These are phyloP conservation scores for Pectinophora gossypiella DNA, from an alignment of 1,140 invertebrate species.

Conservation along the genomic window DNA sequence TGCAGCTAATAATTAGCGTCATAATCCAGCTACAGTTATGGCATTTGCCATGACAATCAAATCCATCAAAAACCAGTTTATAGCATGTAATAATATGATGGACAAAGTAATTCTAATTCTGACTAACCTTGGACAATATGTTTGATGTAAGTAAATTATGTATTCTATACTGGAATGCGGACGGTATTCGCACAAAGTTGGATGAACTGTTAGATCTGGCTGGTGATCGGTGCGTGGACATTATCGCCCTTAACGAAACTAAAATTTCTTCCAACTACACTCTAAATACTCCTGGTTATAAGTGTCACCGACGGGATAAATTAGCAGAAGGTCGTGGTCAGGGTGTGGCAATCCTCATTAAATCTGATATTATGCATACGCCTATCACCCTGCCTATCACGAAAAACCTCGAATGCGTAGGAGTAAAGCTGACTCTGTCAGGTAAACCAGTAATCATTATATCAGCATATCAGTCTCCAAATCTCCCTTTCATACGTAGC, in stretches of 20 bases:
- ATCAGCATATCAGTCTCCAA: background rate
- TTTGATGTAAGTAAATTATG: background rate
- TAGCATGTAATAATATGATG: background rate
- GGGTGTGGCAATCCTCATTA: background rate
- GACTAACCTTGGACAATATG: background rate
- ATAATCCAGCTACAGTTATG: too few species aligned
- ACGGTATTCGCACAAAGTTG: background rate
- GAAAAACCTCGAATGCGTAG: background rate
- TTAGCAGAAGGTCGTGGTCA: background rate
- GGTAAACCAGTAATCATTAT: background rate
- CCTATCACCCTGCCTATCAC: background rate
- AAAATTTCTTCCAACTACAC: background rate
- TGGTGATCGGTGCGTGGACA: background rate
- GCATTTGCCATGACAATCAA: too few species aligned
- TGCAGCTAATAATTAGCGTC: too few species aligned
- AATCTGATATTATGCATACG: background rate
- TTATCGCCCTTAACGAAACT: background rate
- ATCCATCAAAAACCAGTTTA: background rate
- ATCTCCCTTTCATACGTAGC: background rate
- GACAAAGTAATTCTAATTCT: slow-evolving; percentile 2
- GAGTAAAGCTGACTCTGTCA: background rate
- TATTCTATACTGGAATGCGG: background rate
- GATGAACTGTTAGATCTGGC: background rate
- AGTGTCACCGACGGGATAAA: background rate
- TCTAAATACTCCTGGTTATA: background rate